phyloP scores from a whole-genome alignment of 2,113 vertebrate species.

The Zosterops borbonicus region DNA sequence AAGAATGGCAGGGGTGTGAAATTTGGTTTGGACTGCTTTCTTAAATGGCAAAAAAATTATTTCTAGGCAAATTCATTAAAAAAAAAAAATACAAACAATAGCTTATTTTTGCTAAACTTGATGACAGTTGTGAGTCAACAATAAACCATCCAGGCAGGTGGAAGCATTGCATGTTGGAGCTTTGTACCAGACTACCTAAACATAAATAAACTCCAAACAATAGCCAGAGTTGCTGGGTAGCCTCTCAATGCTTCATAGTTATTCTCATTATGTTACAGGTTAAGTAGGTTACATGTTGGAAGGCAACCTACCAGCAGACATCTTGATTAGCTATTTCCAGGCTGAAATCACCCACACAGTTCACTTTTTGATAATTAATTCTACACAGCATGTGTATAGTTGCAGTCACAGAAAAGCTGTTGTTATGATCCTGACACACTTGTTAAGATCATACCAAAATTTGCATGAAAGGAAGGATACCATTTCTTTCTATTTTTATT shows the following conservation, averaged over 20 bases:
- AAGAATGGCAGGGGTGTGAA: background rate
- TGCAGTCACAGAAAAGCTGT: background rate
- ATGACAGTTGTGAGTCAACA: background rate
- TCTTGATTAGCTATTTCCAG: slow-evolving; percentile 25
- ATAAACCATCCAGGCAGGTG: background rate
- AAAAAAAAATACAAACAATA: background rate
- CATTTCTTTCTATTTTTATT: background rate
- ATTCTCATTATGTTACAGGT: slow-evolving; percentile 36
- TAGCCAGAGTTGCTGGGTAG: slow-evolving; percentile 22
- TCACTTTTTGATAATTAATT: slow-evolving; percentile 16
- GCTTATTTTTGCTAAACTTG: background rate
- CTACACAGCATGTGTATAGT: background rate
- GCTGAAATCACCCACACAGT: slow-evolving; percentile 3
- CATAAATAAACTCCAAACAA: background rate
- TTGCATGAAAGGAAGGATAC: background rate
- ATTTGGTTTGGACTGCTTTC: background rate
- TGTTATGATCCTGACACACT: background rate
- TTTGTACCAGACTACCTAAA: background rate
- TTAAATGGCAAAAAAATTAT: background rate
- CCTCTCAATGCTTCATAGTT: slow-evolving; percentile 5
- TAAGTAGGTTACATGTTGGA: slow-evolving; percentile 20
- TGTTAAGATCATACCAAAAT: background rate
- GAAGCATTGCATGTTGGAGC: background rate
- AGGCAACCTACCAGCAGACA: slow-evolving; percentile 20
- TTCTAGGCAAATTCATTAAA: background rate